Percentiles rank a stretch among this genome's conserved stretches.
Evolutionary conservation across 2,888 invertebrate species (phyloP).

Genomic region (Phortica okadai): DNA sequence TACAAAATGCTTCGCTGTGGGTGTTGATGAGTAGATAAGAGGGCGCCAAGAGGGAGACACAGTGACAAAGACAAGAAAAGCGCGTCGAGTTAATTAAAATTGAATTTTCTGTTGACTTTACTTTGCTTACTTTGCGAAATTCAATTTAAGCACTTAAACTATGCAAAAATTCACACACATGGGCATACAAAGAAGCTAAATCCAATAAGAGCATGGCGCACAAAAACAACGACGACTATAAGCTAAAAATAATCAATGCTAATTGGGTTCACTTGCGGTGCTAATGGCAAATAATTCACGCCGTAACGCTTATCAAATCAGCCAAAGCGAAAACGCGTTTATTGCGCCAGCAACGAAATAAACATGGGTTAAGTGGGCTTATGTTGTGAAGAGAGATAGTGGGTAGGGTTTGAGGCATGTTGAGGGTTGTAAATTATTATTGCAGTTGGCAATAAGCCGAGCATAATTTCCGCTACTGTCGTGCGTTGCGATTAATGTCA

Average conservation of each 20-base stretch:
- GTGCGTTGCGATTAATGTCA: conserved; percentile 29
- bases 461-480: conserved; percentile 44
- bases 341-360: not conserved
- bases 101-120: conserved; percentile 55
- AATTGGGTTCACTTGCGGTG: conserved; percentile 1
- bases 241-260: conserved; percentile 27
- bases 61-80: conserved; percentile 14
- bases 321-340: not conserved
- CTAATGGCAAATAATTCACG: conserved; percentile 2
- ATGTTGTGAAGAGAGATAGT: not conserved
- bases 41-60: not conserved
- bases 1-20: too few species aligned
- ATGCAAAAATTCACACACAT: conserved; percentile 30
- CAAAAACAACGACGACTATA: not conserved
- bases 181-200: conserved; percentile 40
- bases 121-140: conserved; percentile 23
- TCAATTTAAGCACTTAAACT: conserved; percentile 45
- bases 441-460: conserved; percentile 34
- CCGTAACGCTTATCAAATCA: not conserved
- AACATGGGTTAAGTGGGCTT: not conserved
- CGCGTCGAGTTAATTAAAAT: conserved; percentile 59
- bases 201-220: conserved; percentile 53
- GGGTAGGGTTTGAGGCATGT: not conserved
- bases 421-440: conserved; percentile 31
- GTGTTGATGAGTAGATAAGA: too few species aligned